These are phyloP conservation scores for Leuctra nigra DNA, from an alignment of 2,888 invertebrate genomes.

Conservation along the genomic window DNA sequence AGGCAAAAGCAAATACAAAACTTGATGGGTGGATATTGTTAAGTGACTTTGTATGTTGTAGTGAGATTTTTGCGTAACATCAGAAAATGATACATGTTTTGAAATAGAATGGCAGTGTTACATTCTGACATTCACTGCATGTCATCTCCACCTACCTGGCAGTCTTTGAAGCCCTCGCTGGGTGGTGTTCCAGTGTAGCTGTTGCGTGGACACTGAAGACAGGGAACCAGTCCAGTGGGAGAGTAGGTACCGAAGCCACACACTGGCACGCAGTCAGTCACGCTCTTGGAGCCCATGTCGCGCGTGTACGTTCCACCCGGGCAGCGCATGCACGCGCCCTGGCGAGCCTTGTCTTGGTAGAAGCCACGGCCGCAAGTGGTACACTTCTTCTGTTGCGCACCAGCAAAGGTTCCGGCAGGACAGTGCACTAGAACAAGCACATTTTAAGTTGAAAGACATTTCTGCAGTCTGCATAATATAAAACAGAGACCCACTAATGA, in stretches of 20 bases:
- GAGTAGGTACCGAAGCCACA: constrained; percentile 96
- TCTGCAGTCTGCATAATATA: no score
- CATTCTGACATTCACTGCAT: no score
- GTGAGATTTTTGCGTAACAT: no score
- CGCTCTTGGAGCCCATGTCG: constrained; percentile 73
- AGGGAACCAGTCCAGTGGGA: constrained; percentile 88
- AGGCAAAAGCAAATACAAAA: no score
- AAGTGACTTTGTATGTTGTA: no score
- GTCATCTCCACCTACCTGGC: no score
- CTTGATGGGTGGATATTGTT: no score
- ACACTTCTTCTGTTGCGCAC: constrained; percentile 84
- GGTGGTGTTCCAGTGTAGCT: constrained; percentile 69
- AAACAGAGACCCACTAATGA: no score
- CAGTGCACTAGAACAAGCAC: constrained; percentile 74
- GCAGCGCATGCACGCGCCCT: constrained; percentile 84
- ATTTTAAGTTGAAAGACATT: no score
- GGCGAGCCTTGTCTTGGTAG: constrained; percentile 88
- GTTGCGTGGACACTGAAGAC: constrained; percentile 88
- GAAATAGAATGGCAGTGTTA: no score
- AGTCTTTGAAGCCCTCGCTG: constrained; percentile 85
- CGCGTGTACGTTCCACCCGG: constrained; percentile 89
- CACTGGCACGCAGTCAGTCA: constrained; percentile 84
- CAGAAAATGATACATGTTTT: no score
- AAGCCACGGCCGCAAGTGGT: constrained; percentile 86
- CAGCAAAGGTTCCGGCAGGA: constrained; percentile 92